Evolutionary conservation across 37 sponge, comb jelly and placozoan genomes (phyloP).

Genomic region (Ianthella basta): DNA sequence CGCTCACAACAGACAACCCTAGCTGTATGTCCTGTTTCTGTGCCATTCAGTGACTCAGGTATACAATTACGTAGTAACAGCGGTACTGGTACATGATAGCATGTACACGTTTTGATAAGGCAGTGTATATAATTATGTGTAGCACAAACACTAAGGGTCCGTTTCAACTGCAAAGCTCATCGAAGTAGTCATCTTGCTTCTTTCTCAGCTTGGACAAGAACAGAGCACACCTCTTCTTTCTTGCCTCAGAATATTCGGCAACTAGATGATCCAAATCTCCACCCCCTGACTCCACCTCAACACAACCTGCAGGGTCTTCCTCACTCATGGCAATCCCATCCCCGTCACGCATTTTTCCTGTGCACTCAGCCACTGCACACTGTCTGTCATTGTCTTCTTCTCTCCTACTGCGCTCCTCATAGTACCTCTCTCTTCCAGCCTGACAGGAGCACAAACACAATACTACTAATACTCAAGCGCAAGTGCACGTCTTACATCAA

Average conservation of each 20-base stretch:
- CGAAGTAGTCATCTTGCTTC: constrained; percentile 30
- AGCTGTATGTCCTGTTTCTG: too few relatives aligned
- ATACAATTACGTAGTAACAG: too few relatives aligned
- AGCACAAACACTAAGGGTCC: too few relatives aligned
- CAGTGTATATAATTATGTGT: too few relatives aligned
- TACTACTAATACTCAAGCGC: background rate
- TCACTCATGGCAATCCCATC: background rate
- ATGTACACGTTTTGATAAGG: too few relatives aligned
- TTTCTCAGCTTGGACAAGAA: constrained; percentile 54
- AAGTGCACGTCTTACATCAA: background rate
- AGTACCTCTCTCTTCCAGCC: constrained; percentile 39
- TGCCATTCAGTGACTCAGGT: too few relatives aligned
- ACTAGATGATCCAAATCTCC: constrained; percentile 28
- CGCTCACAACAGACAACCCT: too few relatives aligned
- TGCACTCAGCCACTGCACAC: constrained; percentile 33
- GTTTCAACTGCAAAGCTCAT: too few relatives aligned
- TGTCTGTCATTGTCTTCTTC: constrained; percentile 40
- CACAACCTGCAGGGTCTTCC: background rate
- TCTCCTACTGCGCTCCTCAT: constrained; percentile 1
- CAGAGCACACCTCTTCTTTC: constrained; percentile 39
- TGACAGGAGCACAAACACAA: constrained; percentile 25
- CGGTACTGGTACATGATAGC: too few relatives aligned
- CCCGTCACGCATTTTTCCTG: background rate
- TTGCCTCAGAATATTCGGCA: constrained; percentile 38
- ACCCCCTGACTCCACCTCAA: background rate